Conservation (phyloP, 2,113 vertebrate species). For the Halcyon senegalensis region DNA sequence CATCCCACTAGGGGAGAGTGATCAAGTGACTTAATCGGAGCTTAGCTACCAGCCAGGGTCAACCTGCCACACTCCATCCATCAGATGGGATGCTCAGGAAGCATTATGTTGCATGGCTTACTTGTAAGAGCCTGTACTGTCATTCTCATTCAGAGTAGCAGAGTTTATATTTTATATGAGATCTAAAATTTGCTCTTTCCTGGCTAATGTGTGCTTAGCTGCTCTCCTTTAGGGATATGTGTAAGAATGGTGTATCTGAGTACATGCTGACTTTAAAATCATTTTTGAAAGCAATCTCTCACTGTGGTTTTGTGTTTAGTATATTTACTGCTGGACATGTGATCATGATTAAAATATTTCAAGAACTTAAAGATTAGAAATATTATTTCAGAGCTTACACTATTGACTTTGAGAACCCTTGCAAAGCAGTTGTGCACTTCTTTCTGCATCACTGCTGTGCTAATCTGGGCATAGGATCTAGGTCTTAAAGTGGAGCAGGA, state of each 20-base stretch:
- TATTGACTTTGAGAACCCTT: not conserved
- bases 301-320: not conserved
- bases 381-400: not conserved
- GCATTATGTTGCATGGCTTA: not conserved
- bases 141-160: not conserved
- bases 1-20: not conserved
- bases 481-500: not conserved
- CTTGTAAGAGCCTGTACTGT: not conserved
- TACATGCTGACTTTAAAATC: not conserved
- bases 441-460: not conserved
- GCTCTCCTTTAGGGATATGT: not conserved
- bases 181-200: not conserved
- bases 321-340: not conserved
- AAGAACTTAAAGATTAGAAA: not conserved
- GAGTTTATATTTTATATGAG: not conserved
- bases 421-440: not conserved
- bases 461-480: not conserved
- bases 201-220: not conserved
- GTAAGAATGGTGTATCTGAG: not conserved
- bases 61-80: not conserved
- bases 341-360: not conserved
- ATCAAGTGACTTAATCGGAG: rapidly evolving
- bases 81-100: not conserved
- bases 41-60: not conserved
- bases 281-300: not conserved